These are phyloP conservation scores for Nymphalis polychloros DNA, from an alignment of 2,888 invertebrate species.

Conservation along the genomic window DNA sequence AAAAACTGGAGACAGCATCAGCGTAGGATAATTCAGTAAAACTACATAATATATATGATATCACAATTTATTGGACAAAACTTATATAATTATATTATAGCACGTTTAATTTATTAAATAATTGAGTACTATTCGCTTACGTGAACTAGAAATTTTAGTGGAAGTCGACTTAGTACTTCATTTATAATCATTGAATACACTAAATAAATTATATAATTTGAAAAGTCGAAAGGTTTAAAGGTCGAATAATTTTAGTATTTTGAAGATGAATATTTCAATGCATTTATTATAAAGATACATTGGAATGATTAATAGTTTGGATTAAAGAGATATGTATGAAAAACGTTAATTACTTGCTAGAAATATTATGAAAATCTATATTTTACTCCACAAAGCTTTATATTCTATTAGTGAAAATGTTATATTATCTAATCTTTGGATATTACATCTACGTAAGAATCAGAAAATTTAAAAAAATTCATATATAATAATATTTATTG, in stretches of 20 bases:
- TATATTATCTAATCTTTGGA: slow-evolving; percentile 24
- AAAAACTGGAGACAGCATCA: too few relatives aligned
- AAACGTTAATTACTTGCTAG: slow-evolving; percentile 54
- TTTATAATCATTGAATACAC: slow-evolving; percentile 10
- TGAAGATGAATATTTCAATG: slow-evolving; percentile 21
- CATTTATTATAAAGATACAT: slow-evolving; percentile 46
- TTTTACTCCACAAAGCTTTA: slow-evolving; percentile 7
- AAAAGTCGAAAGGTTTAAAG: slow-evolving; percentile 20
- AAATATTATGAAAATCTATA: slow-evolving; percentile 39
- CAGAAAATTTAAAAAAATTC: slow-evolving; percentile 14
- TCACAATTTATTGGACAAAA: slow-evolving; percentile 79
- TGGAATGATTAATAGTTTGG: slow-evolving; percentile 75
- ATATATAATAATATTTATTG: slow-evolving; percentile 8
- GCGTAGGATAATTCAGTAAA: background rate
- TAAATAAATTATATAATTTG: slow-evolving; percentile 7
- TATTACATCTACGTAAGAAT: slow-evolving; percentile 19
- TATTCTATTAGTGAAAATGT: slow-evolving; percentile 27
- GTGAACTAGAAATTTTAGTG: slow-evolving; percentile 14
- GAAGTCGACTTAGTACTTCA: slow-evolving; percentile 11
- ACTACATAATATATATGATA: slow-evolving; percentile 46
- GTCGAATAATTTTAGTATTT: slow-evolving; percentile 12
- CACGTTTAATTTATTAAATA: slow-evolving; percentile 26
- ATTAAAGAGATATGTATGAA: slow-evolving; percentile 66
- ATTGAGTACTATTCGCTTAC: slow-evolving; percentile 26
- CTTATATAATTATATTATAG: slow-evolving; percentile 35